Evolutionary conservation across 2,888 invertebrate species (phyloP).

Genomic region (Netelia inedita): DNA sequence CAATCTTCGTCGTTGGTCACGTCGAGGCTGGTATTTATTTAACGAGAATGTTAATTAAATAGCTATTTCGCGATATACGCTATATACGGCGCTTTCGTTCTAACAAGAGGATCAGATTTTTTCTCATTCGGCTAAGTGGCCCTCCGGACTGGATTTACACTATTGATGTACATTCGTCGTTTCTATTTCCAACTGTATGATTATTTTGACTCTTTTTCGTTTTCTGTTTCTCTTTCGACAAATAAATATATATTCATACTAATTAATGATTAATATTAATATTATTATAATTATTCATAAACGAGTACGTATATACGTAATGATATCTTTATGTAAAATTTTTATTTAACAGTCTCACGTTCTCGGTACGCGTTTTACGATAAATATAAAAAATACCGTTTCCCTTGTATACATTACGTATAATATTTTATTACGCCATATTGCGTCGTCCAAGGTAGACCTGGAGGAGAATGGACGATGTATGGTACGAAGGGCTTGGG

Average conservation of each 20-base stretch:
- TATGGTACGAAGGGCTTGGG: not conserved
- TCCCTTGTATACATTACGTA: not conserved
- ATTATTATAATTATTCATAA: no score
- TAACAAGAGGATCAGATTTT: not conserved
- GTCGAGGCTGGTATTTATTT: not conserved
- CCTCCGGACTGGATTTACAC: not conserved
- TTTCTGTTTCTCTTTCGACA: not conserved
- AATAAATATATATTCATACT: no score
- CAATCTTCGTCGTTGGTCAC: no score
- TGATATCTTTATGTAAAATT: not conserved
- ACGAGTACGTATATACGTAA: not conserved
- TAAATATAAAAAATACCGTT: constrained; percentile 8
- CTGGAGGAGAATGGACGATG: not conserved
- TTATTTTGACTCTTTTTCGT: constrained; percentile 4
- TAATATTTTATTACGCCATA: constrained; percentile 6
- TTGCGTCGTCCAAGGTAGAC: not conserved
- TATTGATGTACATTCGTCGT: not conserved
- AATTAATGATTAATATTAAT: no score
- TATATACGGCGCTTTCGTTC: no score
- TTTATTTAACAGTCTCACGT: not conserved
- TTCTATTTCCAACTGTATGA: not conserved
- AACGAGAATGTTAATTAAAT: constrained; percentile 24
- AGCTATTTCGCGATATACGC: not conserved
- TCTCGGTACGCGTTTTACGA: constrained; percentile 13
- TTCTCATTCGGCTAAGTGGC: constrained; percentile 17